Base-by-base conservation (phyloP, 92 coral and sea anemone genomes). In the Umimayanthus kanabou region DNA sequence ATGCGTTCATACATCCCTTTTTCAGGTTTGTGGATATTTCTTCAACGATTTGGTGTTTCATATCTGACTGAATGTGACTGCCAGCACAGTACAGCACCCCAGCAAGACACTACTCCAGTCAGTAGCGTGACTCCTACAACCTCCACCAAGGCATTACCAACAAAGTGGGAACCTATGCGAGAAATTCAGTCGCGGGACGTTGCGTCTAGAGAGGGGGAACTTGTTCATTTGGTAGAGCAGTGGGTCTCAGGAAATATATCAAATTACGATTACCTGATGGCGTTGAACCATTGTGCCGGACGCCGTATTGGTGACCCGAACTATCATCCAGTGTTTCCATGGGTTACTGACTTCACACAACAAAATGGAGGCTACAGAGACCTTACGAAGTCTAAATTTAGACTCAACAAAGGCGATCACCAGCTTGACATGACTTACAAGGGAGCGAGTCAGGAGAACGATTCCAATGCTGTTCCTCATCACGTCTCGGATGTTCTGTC, bases 401-500 rank as follows among this genome's bases (percentile, higher is more conserved):
- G 98, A 5, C 92, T 95, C 58, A 96, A 95, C 91, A 96, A 96
- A 74, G 99, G 99, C 20, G 98, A 96, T 79, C 81, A 91, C 76
- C 98, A 95, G 83, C 94, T 97, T 25, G 99, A 97, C 85, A 91
- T 94, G 90, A 95, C 95, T 69, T 93, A 93, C 81, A 92, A 95
- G 77, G 94, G 89, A 4, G 94, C 94, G 0, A 89, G 73, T 61
- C 94, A 87, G 13, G 92, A 86, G 73, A 69, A 65, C 13, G 98
- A 97, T 39, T 61, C 94, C 39, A 88, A 76, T 23, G 89, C 94
- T 4, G 88, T 93, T 0, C 98, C 98, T 3, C 98, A 97, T 65
- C 98, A 97, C 79, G 99, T 97, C 16, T 97, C 99, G 2, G 99
- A 96, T 13, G 98, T 95, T 39, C 93, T 95, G 47, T 97, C 99